Base-by-base conservation (phyloP, 2,113 vertebrate species). In the Parus major region DNA sequence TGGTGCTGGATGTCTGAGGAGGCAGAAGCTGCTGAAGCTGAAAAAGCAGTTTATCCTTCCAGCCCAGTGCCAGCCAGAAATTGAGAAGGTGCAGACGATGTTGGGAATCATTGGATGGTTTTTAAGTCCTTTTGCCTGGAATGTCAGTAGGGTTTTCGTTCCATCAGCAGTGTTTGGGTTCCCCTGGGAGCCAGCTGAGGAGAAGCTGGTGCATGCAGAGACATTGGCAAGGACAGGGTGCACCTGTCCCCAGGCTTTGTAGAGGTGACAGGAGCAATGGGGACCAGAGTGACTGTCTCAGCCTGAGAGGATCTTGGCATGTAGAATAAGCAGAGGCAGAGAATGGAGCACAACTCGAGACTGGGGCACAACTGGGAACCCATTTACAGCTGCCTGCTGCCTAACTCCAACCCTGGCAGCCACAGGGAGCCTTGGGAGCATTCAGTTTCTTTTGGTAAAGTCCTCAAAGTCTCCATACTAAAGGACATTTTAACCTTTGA, bases 321-420 rank as follows among this genome's bases (percentile, higher is more conserved):
- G 16, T 55, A 71, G 50, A n/a, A 12, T 53, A 33, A 31, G 8
- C n/a, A 44, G 42, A 68, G 23, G 31, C 33, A 66, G 31, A 66
- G 20, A 36, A 25, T 24, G 39, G 6, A 7, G 39, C 39, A 39
- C 39, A 39, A 12, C 39, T 39, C 39, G 39, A 39, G 39, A 39
- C 6, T 19, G 20, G 33, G 35, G 7, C 21, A 59, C 49, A 63
- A 3, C 8, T 72, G 44, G 28, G 49, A 91, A 17, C 31, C 25
- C 1, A 1, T 39, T 93, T 50, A 42, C 7, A 71, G 56, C 33
- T 89, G 44, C 12, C 39, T 80, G 7, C 15, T 76, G 49, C 29
- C 39, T 25, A 42, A 50, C 11, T 47, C n/a, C 2, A 9, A 9
- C 6, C 8, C 39, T 19, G 18, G 44, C 0, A 0, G 46, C 47